Percentiles rank a stretch among this genome's conserved stretches.
Evolutionary conservation across 2,797 vertebrate species (phyloP).

Genomic region (Natrix natrix): DNA sequence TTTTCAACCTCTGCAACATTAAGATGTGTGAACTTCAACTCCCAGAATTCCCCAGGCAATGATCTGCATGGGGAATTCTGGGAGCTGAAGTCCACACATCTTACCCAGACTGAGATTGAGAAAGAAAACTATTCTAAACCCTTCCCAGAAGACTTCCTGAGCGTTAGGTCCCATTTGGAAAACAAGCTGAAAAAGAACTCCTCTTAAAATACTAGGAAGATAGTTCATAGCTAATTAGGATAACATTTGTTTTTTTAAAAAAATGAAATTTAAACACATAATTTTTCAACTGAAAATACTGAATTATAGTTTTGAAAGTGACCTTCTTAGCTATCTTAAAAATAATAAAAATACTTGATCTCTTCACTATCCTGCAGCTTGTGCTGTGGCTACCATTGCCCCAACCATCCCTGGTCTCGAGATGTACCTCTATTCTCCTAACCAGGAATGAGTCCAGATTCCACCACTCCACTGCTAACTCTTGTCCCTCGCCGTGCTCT

Average conservation of each 20-base stretch:
- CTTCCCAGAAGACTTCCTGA: too few species aligned
- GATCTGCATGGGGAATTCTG: neutral
- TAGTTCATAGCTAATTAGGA: neutral
- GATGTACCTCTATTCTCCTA: neutral
- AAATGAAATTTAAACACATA: neutral
- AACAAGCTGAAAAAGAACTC: neutral
- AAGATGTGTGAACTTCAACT: neutral
- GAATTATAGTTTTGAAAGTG: neutral
- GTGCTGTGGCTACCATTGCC: neutral
- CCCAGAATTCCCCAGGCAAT: neutral
- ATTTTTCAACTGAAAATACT: neutral
- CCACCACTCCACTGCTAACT: neutral
- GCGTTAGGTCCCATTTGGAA: neutral
- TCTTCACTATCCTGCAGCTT: neutral
- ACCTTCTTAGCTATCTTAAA: neutral
- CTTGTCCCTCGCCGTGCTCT: rapidly evolving
- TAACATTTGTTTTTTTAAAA: neutral
- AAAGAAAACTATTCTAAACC: neutral
- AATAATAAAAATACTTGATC: neutral
- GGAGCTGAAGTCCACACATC: neutral
- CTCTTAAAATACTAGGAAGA: neutral
- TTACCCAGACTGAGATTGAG: neutral
- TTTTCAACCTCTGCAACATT: neutral
- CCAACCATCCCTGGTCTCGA: neutral
- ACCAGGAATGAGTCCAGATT: neutral